Evolutionary conservation across 2,888 invertebrate genomes (phyloP), one percentile per base, ranked within the genome.

Genomic region (Oxyteleia sp.): DNA sequence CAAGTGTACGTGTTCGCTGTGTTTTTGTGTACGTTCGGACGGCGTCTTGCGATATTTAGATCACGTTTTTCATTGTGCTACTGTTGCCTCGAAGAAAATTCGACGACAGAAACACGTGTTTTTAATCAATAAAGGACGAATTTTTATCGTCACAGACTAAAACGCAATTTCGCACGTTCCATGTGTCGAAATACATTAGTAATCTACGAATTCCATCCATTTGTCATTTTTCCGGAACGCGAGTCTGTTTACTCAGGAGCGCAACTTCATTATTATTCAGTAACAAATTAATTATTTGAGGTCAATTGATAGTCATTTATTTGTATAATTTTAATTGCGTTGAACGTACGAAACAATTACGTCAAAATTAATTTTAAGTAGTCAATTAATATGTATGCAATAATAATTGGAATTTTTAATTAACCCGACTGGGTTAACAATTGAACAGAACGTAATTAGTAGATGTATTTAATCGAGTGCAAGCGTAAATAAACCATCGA

Each of bases 1-100:
- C 76, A 76, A 61, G 76, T 68, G 66, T 66, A 41, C 43, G 57
- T 32, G 38, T 49, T 49, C 11, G 26, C 35, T 29, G 38, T 23
- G 55, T 51, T 59, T 66, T 59, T 63, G 53, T 38, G 63, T 63
- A 29, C 53, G 43, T 43, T 18, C 32, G 63, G 63, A 74, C 63
- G 59, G 61, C 51, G 18, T 41, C n/a, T 49, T 4, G 26, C 16
- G 72, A 72, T 72, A 72, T 53, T 63, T 29, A 63, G 41, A 72
- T 49, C 61, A 53, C 61, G 72, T 63, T 51, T 61, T 63, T 47
- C 13, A 57, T 47, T 57, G 69, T 15, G n/a, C 45, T 13, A 43
- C 18, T 10, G 47, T 26, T 32, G 35, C 38, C 47, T 55, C 41
- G 16, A 63, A 63, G 29, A 64, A 75, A 49, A 38, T 29, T 45